A percentile compares a stretch with the other conserved stretches of the same genome.
Conservation (phyloP, 37 sponge, comb jelly and placozoan species). For the Petrosia ficiformis region DNA sequence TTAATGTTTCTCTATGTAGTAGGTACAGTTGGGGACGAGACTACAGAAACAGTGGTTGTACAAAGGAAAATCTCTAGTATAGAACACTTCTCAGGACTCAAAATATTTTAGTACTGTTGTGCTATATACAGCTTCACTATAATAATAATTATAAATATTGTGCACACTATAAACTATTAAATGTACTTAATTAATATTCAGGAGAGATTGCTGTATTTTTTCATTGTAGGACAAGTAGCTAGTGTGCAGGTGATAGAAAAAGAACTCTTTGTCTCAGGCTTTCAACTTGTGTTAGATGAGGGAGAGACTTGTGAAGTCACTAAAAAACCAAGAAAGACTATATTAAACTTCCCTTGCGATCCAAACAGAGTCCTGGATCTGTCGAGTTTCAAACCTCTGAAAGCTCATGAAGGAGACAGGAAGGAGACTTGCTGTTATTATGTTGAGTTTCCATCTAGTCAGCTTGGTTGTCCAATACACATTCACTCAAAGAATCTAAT, state of each 20-base stretch:
- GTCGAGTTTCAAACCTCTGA: constrained; percentile 2
- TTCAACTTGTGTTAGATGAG: constrained; percentile 39
- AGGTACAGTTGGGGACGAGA: too few species aligned
- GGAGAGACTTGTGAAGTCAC: constrained; percentile 67
- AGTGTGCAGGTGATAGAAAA: background rate
- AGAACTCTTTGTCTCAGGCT: constrained; percentile 14
- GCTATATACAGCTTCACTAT: too few species aligned
- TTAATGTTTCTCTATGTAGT: too few species aligned
- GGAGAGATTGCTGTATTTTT: too few species aligned
- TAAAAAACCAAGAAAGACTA: constrained; percentile 33
- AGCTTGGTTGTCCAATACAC: constrained; percentile 42
- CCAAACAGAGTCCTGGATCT: background rate
- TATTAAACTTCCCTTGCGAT: constrained; percentile 47
- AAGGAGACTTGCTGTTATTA: constrained; percentile 44
- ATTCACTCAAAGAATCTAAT: background rate
- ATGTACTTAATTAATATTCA: too few species aligned
- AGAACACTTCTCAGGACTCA: too few species aligned
- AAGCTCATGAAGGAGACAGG: constrained; percentile 51
- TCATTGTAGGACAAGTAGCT: background rate
- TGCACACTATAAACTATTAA: too few species aligned
- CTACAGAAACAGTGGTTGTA: too few species aligned
- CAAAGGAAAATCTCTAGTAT: too few species aligned
- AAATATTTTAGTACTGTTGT: too few species aligned
- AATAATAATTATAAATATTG: too few species aligned
- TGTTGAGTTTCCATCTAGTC: constrained; percentile 45